A percentile compares a stretch with the other conserved stretches of the same genome.
Conservation (phyloP, 2,888 invertebrate genomes). For the Octonoba sinensis region DNA sequence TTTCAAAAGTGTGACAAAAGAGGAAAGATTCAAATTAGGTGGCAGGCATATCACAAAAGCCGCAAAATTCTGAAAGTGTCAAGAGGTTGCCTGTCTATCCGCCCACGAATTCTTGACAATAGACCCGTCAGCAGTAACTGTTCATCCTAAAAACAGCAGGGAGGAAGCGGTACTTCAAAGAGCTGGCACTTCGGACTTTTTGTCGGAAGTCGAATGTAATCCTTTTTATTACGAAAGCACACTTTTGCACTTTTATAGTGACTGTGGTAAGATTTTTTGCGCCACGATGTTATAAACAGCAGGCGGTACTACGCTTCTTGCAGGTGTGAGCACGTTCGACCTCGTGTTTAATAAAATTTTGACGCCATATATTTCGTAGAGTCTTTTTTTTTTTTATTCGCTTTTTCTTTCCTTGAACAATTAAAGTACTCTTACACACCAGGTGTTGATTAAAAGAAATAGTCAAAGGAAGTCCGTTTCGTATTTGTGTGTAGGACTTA, state of each 20-base stretch:
- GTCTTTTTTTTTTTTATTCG: too few species aligned
- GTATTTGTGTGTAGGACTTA: too few species aligned
- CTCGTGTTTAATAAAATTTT: too few species aligned
- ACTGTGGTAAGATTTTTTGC: slow-evolving; percentile 22
- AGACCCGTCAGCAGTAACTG: neutral
- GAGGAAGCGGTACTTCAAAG: slow-evolving; percentile 36
- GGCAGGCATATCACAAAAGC: too few species aligned
- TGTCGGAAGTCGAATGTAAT: slow-evolving; percentile 56
- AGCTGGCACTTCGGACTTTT: slow-evolving; percentile 23
- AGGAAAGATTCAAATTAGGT: too few species aligned
- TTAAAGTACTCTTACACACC: too few species aligned
- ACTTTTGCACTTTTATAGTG: slow-evolving; percentile 45
- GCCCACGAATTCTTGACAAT: slow-evolving; percentile 21
- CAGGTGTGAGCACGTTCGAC: slow-evolving; percentile 16
- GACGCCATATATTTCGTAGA: too few species aligned
- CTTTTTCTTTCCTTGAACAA: too few species aligned
- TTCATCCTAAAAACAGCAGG: slow-evolving; percentile 31
- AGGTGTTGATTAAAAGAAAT: too few species aligned
- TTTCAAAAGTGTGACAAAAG: too few species aligned
- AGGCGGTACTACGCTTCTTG: slow-evolving; percentile 51
- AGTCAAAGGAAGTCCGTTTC: too few species aligned
- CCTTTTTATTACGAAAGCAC: slow-evolving; percentile 31
- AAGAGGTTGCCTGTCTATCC: slow-evolving; percentile 8
- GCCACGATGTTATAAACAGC: slow-evolving; percentile 50
- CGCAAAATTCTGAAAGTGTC: too few species aligned